Base-by-base conservation (phyloP, 1,140 invertebrate species). In the Eumaeus atala region DNA sequence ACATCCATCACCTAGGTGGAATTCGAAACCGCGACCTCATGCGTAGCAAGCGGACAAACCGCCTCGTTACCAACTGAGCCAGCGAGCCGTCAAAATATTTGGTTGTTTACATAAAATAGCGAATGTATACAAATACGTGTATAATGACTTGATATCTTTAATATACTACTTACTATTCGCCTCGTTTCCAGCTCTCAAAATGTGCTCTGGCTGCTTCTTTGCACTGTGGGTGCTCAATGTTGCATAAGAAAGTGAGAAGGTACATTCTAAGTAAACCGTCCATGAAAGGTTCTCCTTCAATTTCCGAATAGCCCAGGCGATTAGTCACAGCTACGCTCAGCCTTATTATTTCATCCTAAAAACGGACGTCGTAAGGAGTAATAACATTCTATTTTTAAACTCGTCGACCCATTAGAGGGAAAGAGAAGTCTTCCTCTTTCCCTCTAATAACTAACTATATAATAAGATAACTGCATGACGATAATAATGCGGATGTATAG, bases 241-340 rank as follows among this genome's bases (percentile, higher is more conserved):
- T 68, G 58, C 89, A 90, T 0, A 88, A 78, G 81, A 86, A 86
- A 0, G 70, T 56, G 36, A 87, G 69, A 10, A 89, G 65, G 51
- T 88, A 59, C 74, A 82, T 77, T 5, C 83, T 61, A 1, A 79
- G 62, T 0, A 87, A 62, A 12, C 70, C 72, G 48, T 81, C 74
- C 82, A 87, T 80, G 53, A 67, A 85, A 5, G 55, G 21, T 3
- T 75, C 74, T 4, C 54, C 53, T 0, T 51, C 14, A 3, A 55
- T 52, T 14, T 87, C 84, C 1, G 35, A 11, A 51, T 59, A 85
- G 6, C 80, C 79, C 28, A 87, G 70, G 11, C 75, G 74, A 3
- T 47, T 52, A 0, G 71, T 72, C 0, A 78, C 51, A 9, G 78
- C 73, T 17, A 40, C 48, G 49, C 78, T 84, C 10, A 67, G 52